Evolutionary conservation across 2,113 vertebrate genomes (phyloP), one percentile per base, ranked within the genome.

Genomic region (Limnothrissa miodon): DNA sequence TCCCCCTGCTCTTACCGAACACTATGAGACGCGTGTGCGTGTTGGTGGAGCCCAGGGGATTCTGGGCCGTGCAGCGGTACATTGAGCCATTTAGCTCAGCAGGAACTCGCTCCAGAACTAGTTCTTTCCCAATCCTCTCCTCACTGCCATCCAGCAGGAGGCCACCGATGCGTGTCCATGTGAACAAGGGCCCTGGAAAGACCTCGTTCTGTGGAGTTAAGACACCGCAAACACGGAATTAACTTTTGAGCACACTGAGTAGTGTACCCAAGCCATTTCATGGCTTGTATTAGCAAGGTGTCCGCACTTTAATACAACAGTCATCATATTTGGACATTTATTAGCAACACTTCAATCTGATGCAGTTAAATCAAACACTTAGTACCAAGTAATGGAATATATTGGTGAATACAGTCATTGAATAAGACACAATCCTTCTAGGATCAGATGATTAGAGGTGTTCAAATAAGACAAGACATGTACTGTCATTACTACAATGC

Each of bases 51-150:
- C 96, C 96, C 87, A 97, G 90, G 0, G 96, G 95, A 87, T 97
- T 97, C 94, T 97, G 96, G 21, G 96, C 96, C 0, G 95, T 96
- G 92, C 96, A 97, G 87, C 96, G 96, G 85, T 95, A 97, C 96
- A 96, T 96, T 88, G 96, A 95, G 80, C 96, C 96, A 0, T 97
- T 97, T 79, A 97, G 95, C 84, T 97, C 95, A 0, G 96, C 95
- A 0, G 96, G 96, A 0, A 97, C 96, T 0, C 96, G 85, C 81
- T 97, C 96, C 89, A 97, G 90, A 79, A 97, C 93, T 88, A 97
- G 93, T 83, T 95, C 94, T 66, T 94, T 96, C 7, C 96, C 96
- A 0, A 93, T 93, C 0, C 94, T 94, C 88, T 96, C 94, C 0
- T 93, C 0, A 9, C 94, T 96, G 82, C 96, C 96, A 0, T 97